These are phyloP conservation scores for Anticlea derivata DNA, from an alignment of 2,888 invertebrate species.

Conservation along the genomic window DNA sequence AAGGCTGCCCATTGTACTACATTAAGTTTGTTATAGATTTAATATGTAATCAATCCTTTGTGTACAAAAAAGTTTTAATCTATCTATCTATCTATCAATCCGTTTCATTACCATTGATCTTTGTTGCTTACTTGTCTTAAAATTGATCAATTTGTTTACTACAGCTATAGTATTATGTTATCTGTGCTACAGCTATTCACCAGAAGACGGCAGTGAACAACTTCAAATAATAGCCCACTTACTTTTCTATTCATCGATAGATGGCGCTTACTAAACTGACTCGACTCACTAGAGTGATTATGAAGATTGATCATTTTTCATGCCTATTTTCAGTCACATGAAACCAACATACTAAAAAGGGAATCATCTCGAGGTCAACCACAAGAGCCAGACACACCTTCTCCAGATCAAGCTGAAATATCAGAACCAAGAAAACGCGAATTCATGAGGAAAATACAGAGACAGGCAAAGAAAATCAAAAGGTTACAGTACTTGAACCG, in stretches of 20 bases:
- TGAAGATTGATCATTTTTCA: not conserved
- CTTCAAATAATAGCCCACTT: not conserved
- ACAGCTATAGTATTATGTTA: not conserved
- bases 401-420: slow-evolving; percentile 6
- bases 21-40: too few species aligned
- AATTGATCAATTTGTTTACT: too few species aligned
- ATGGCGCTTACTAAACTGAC: not conserved
- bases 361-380: not conserved
- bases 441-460: slow-evolving; percentile 25
- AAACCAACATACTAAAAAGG: slow-evolving; percentile 12
- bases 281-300: too few species aligned
- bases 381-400: slow-evolving; percentile 4
- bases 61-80: too few species aligned
- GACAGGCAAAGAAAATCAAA: slow-evolving; percentile 25
- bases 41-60: too few species aligned
- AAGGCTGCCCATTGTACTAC: too few species aligned
- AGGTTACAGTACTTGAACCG: slow-evolving; percentile 18
- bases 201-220: not conserved
- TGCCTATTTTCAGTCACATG: slow-evolving; percentile 24
- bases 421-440: slow-evolving; percentile 21
- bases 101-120: too few species aligned
- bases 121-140: too few species aligned
- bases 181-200: not conserved
- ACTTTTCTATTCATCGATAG: not conserved
- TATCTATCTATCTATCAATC: too few species aligned